phyloP scores from a whole-genome alignment of 2,888 invertebrate species.

The Hemaris fuciformis region DNA sequence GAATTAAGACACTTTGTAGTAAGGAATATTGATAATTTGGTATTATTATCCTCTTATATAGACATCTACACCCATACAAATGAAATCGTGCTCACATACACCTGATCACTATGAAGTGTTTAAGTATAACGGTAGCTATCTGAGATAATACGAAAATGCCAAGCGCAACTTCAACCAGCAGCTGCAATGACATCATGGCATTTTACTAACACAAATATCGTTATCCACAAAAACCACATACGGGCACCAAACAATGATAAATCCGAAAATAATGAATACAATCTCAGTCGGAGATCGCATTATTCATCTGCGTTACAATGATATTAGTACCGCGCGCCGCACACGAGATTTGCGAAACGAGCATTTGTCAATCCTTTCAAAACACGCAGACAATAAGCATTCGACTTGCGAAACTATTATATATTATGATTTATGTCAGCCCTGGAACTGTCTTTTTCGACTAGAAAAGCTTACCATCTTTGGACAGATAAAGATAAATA shows the following conservation, averaged over 20 bases:
- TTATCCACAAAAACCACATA: constrained; percentile 21
- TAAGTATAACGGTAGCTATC: too few species aligned
- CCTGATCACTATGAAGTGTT: too few species aligned
- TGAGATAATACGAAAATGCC: too few species aligned
- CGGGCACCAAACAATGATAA: constrained; percentile 33
- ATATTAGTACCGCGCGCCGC: constrained; percentile 27
- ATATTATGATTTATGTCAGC: constrained; percentile 8
- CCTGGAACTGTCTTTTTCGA: not conserved
- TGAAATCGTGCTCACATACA: too few species aligned
- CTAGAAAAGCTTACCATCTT: not conserved
- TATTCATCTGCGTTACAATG: constrained; percentile 30
- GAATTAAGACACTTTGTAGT: too few species aligned
- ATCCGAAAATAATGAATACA: constrained; percentile 29
- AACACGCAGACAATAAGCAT: constrained; percentile 35
- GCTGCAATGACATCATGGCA: too few species aligned
- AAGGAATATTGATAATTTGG: too few species aligned
- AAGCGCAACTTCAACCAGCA: too few species aligned
- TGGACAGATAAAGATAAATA: not conserved
- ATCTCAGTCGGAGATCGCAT: constrained; percentile 22
- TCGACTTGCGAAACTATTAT: constrained; percentile 21
- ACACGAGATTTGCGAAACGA: constrained; percentile 38
- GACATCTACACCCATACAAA: too few species aligned
- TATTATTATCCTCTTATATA: too few species aligned
- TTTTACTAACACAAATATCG: not conserved
- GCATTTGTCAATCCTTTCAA: constrained; percentile 38